Conservation (phyloP, 2,888 invertebrate species). For the Halictus quadricinctus region DNA sequence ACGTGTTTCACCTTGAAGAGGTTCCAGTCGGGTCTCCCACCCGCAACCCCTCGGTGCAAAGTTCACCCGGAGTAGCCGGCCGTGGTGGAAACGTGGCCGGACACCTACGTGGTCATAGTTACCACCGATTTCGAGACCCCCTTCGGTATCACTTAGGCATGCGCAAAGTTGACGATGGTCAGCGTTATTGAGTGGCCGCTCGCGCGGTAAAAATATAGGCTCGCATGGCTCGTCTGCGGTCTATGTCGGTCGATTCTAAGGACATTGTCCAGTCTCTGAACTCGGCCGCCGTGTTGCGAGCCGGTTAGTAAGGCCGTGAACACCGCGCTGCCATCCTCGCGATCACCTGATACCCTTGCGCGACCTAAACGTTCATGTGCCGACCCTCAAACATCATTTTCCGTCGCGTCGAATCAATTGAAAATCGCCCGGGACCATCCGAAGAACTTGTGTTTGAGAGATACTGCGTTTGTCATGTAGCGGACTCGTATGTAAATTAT, state of each 20-base stretch:
- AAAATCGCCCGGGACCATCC: not conserved
- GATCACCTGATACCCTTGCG: not conserved
- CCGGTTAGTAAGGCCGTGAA: slow-evolving; percentile 71
- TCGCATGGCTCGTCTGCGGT: slow-evolving; percentile 59
- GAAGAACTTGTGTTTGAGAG: not conserved
- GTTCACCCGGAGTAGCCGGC: slow-evolving; percentile 24
- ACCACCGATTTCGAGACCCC: slow-evolving; percentile 59
- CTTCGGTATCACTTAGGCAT: slow-evolving; percentile 69
- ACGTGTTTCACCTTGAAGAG: slow-evolving; percentile 71
- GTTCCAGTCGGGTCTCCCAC: slow-evolving; percentile 28
- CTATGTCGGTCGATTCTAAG: slow-evolving; percentile 75
- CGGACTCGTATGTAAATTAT: not conserved
- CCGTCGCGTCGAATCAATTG: not conserved
- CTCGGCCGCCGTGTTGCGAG: slow-evolving; percentile 52
- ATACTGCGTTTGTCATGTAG: not conserved
- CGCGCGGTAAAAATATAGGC: slow-evolving; percentile 74
- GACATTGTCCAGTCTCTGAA: slow-evolving; percentile 77
- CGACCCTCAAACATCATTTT: not conserved
- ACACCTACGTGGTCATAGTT: slow-evolving; percentile 58
- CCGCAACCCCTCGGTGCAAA: slow-evolving; percentile 2
- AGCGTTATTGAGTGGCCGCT: slow-evolving; percentile 80
- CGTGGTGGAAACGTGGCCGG: not conserved
- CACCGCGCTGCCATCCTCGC: slow-evolving; percentile 45
- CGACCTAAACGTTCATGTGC: not conserved
- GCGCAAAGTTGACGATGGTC: slow-evolving; percentile 78